phyloP scores from a whole-genome alignment of 1,140 invertebrate species.

The Apolygus lucorum region DNA sequence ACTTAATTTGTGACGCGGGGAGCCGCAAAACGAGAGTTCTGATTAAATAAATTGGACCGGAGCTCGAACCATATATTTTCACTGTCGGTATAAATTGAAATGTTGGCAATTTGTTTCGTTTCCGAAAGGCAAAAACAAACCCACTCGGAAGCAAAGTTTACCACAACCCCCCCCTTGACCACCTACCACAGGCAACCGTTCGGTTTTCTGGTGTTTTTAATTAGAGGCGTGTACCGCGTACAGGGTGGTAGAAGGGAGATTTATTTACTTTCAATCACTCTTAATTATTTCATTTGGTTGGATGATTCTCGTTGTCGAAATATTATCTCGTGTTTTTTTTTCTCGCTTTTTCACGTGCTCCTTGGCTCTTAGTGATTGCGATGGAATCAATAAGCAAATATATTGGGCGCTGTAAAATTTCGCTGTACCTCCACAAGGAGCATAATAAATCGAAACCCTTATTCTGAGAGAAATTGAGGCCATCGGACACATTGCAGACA shows the following conservation, averaged over 20 bases:
- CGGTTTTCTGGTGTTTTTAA: background rate
- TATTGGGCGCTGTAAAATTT: too few species aligned
- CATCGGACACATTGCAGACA: too few species aligned
- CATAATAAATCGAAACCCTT: too few species aligned
- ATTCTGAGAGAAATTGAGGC: too few species aligned
- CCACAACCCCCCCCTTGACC: too few species aligned
- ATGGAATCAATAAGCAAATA: too few species aligned
- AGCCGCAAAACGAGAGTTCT: background rate
- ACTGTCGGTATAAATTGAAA: background rate
- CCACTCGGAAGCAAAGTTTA: background rate
- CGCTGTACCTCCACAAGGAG: too few species aligned
- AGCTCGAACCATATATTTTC: background rate
- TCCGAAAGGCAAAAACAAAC: background rate
- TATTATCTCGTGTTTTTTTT: too few species aligned
- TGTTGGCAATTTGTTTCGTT: background rate
- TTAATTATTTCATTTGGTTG: background rate
- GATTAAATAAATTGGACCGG: background rate
- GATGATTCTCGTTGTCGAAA: background rate
- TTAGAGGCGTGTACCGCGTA: background rate
- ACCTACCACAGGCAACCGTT: too few species aligned
- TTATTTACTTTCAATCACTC: background rate
- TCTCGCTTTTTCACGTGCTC: too few species aligned
- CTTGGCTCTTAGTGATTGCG: too few species aligned
- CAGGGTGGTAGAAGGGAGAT: background rate
- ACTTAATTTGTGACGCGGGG: background rate